These are phyloP conservation scores for Macrotus californicus DNA, from an alignment of 2,113 vertebrate genomes.

Conservation along the genomic window DNA sequence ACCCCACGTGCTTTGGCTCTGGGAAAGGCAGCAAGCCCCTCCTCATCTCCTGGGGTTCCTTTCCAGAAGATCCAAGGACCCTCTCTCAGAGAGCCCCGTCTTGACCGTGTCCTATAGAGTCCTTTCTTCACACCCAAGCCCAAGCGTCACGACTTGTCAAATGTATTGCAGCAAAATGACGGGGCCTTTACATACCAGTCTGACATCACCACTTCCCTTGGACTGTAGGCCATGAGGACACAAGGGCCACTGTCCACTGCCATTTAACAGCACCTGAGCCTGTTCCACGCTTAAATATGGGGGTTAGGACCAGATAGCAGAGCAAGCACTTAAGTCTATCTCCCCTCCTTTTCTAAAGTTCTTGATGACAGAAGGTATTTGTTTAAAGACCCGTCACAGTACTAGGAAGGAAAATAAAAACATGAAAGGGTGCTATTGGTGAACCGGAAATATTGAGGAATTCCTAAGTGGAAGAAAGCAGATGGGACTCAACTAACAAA, in stretches of 20 bases:
- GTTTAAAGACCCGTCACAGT: neutral
- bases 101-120: neutral
- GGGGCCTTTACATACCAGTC: no score
- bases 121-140: neutral
- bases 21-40: neutral
- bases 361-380: neutral
- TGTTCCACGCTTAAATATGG: neutral
- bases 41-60: neutral
- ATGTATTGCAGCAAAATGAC: neutral
- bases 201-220: neutral
- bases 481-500: neutral
- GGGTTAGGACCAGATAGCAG: neutral
- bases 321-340: neutral
- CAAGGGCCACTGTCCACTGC: neutral
- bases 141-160: neutral
- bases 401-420: neutral
- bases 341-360: neutral
- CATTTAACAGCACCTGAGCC: neutral
- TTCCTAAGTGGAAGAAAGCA: neutral
- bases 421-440: neutral
- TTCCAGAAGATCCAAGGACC: neutral
- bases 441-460: neutral
- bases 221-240: neutral
- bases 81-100: neutral
- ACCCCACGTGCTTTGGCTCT: rapidly evolving